Conservation (phyloP, 37 sponge, comb jelly and placozoan species). For the Dysidea cf. avara region DNA sequence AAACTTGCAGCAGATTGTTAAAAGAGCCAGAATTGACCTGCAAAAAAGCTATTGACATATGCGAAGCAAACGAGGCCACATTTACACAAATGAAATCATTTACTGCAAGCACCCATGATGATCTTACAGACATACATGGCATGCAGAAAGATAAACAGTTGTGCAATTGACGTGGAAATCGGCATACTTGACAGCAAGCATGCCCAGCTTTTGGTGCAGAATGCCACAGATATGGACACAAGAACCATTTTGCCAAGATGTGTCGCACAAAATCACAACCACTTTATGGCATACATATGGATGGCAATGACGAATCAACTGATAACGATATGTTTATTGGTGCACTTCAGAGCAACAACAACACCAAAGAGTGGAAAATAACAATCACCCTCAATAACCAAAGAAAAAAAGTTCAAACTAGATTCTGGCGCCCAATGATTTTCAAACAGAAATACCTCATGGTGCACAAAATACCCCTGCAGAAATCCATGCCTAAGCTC, state of each 20-base stretch:
- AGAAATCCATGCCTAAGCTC: constrained; percentile 10
- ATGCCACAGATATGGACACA: constrained; percentile 23
- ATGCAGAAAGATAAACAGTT: neutral
- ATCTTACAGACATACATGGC: neutral
- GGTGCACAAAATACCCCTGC: constrained; percentile 5
- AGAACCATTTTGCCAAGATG: constrained; percentile 23
- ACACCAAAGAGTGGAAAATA: no score
- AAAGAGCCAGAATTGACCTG: no score
- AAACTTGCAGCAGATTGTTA: no score
- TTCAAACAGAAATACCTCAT: constrained; percentile 1
- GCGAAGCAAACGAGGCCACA: constrained; percentile 23
- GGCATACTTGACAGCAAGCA: neutral
- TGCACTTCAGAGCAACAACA: no score
- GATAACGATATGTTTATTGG: no score
- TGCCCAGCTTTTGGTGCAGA: constrained; percentile 30
- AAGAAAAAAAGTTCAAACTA: constrained; percentile 11
- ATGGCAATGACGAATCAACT: no score
- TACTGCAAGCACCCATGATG: no score
- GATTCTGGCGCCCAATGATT: constrained; percentile 46
- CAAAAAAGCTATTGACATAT: no score
- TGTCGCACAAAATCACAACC: constrained; percentile 22
- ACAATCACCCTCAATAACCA: no score
- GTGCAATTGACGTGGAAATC: neutral
- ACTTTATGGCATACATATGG: no score
- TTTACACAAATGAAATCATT: no score